Evolutionary conservation across 2,113 vertebrate genomes (phyloP), one percentile per base, ranked within the genome.

Genomic region (Agapornis roseicollis): DNA sequence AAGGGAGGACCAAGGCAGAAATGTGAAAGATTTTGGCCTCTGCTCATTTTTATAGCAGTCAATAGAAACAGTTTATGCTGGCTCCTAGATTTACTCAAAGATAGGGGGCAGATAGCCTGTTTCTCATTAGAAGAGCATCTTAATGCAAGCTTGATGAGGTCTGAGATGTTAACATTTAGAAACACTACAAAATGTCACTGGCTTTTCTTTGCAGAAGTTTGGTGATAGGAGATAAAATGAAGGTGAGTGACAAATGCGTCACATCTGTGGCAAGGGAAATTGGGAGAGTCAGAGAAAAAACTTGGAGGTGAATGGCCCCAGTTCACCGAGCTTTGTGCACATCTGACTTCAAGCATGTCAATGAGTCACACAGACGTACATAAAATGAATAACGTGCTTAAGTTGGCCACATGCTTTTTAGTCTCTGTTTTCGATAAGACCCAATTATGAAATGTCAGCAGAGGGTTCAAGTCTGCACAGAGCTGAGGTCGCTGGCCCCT

Each of bases 21-120:
- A 74, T 52, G 55, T 69, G 95, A 81, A 78, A 94, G 85, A 89
- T 81, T 90, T 71, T 94, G 95, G 89, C 74, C 83, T 94, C 71
- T 44, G 53, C 71, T 95, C 83, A 52, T 86, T 96, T 95, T 97
- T 95, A 92, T 89, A 78, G 82, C 80, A 93, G 85, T 90, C 94
- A 60, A 49, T 85, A 88, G 88, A 55, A 56, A 70, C 80, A 49
- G 84, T 92, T 96, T 94, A 82, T 84, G 63, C 68, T 68, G 72
- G 71, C 77, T 60, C 41, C 61, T 79, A 82, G 89, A 94, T 92
- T 97, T 90, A 90, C 83, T 86, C 28, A 56, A 53, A 87, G 79
- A 24, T 37, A 52, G 66, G 58, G 64, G 42, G 28, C 63, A 88
- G 74, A 71, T 49, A 77, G 31, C 29, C 53, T 70, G 81, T 87